These are phyloP conservation scores for Albula glossodonta DNA, from an alignment of 2,113 vertebrate genomes.

Conservation along the genomic window DNA sequence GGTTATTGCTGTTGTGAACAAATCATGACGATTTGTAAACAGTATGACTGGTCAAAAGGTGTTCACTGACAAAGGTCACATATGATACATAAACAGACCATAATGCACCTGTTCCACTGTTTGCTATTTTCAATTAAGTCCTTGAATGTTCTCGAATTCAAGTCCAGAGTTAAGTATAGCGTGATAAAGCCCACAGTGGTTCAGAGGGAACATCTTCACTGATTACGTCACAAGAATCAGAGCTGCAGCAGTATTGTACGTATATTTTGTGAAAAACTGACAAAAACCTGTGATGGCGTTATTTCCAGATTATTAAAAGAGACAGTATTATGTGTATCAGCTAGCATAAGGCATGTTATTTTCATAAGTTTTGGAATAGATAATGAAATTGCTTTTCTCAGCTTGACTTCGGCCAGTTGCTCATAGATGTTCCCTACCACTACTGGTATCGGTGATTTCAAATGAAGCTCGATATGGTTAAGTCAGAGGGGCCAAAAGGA, in stretches of 20 bases:
- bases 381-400: neutral
- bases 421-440: neutral
- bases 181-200: too few species aligned
- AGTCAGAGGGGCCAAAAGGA: slow-evolving; percentile 15
- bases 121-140: neutral
- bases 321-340: neutral
- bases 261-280: neutral
- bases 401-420: neutral
- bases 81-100: neutral
- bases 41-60: neutral
- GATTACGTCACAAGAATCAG: too few species aligned
- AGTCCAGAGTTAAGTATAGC: too few species aligned
- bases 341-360: neutral
- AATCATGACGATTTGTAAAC: neutral
- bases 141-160: too few species aligned
- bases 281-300: neutral
- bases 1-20: neutral
- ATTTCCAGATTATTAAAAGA: neutral
- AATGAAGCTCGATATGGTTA: slow-evolving; percentile 26
- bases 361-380: neutral
- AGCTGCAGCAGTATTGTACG: too few species aligned
- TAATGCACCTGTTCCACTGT: neutral
- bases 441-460: slow-evolving; percentile 36
- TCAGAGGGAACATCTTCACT: too few species aligned
- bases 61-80: neutral